Base-by-base conservation (phyloP, 1,140 invertebrate genomes). In the Aphelinus atriplicis region DNA sequence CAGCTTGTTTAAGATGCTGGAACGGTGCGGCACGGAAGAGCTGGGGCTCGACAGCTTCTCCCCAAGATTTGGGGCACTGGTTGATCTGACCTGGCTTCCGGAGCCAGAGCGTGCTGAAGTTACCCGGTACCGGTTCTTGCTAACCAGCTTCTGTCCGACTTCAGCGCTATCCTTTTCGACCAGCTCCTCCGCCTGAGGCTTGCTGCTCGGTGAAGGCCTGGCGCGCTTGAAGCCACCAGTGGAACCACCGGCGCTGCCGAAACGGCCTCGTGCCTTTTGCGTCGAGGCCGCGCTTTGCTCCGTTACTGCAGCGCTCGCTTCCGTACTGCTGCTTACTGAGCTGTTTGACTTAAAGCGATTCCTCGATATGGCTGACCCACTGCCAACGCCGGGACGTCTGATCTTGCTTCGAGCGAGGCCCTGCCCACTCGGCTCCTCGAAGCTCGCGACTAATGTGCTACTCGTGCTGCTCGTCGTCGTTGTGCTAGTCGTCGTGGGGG, bases 91-190 rank as follows among this genome's bases (percentile, higher is more conserved):
- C 79, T 79, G 5, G 84, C 82, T 63, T 78, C 43, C 26, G 42
- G 83, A 79, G 51, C 78, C 56, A 66, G 83, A 79, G 47, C 81
- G 75, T 42, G 67, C 61, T 1, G 58, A 26, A 2, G 73, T 64
- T 2, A 83, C 81, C 1, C 87, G 81, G 74, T 84, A 88, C 47
- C 87, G 81, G 3, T 78, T 26, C 26, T 26, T 26, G 26, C 26
- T 26, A 26, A 26, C 26, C 26, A 26, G 26, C 26, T 26, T 26
- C 26, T 26, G 26, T 26, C 26, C 26, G 26, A 26, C 26, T 4
- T 71, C 78, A 0, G 78, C 72, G 3, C 57, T 78, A n/a, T 88
- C 85, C 50, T 86, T 87, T 3, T 86, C 84, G 1, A 82, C 79
- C 75, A 3, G 26, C 9, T 6, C 67, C 71, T 9, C 55, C 50